Evolutionary conservation across 2,888 invertebrate species (phyloP), one percentile per base, ranked within the genome.

Genomic region (Tinea trinotella): DNA sequence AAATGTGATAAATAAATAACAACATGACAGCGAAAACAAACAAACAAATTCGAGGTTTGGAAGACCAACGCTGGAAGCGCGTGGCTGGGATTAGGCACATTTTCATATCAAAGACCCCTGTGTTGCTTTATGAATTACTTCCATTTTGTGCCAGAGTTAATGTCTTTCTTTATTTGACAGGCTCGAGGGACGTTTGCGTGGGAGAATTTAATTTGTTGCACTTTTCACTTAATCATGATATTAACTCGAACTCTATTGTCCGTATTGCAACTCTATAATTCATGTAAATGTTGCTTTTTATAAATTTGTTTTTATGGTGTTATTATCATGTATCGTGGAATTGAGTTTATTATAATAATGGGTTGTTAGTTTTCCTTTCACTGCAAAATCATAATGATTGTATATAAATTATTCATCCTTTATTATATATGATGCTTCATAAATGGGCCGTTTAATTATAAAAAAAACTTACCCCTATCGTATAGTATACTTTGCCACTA

Each of bases 141-240:
- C 71, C 70, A 74, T 79, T 79, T 68, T 68, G 70, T 63, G 59
- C 61, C 65, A 65, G 61, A 68, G 67, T 74, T n/a, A 72, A 80
- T 73, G 78, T 80, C 80, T 79, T 71, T 70, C 75, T 80, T 76
- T 76, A 70, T 76, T 49, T 36, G 55, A 52, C 52, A 53, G 54
- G 22, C 49, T 65, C 66, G 65, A 67, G 71, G 73, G 71, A 71
- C 68, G 63, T 65, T 67, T 69, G 77, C 79, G 83, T 83, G 84
- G 81, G 82, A 83, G 79, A 81, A 71, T 81, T 82, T 76, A 75
- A 80, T 82, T 80, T 80, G 79, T 74, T 77, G 76, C 75, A 75
- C 72, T 76, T 79, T 76, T 71, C 63, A 58, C 68, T 70, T 73
- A 76, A 76, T 74, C 74, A 74, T 64, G 74, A 77, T 76, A 74